Conservation (phyloP, 2,113 vertebrate species). For the Ciconia boyciana region DNA sequence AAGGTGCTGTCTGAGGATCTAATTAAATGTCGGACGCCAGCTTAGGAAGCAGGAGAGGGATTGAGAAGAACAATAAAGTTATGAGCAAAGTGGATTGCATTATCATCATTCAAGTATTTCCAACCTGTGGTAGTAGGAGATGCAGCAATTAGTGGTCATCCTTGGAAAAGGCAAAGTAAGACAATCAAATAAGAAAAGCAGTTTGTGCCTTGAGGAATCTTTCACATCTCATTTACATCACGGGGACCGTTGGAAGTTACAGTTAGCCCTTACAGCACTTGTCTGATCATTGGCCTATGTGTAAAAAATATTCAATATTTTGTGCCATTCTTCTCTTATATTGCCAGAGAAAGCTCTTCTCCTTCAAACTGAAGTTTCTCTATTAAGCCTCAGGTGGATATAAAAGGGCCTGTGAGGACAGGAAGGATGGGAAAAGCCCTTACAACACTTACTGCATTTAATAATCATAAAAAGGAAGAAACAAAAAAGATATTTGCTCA, state of each 20-base stretch:
- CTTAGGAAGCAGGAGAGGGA: neutral
- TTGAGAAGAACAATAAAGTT: neutral
- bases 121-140: neutral
- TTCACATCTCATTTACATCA: slow-evolving; percentile 8
- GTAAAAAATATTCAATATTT: neutral
- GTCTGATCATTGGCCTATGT: neutral
- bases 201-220: slow-evolving; percentile 12
- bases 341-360: neutral
- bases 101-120: neutral
- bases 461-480: neutral
- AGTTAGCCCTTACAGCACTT: neutral
- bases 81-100: neutral
- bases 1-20: neutral
- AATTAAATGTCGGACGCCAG: neutral
- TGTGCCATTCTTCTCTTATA: neutral
- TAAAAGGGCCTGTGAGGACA: neutral
- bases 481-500: neutral
- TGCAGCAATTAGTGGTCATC: slow-evolving; percentile 9
- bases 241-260: neutral
- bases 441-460: neutral
- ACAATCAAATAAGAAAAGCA: neutral
- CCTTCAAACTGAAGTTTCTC: neutral
- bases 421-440: neutral
- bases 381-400: neutral
- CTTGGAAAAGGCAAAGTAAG: neutral